Percentiles rank a stretch among this genome's conserved stretches.
phyloP scores from a whole-genome alignment of 1,140 invertebrate genomes.

The Trachelipus rathkii region DNA sequence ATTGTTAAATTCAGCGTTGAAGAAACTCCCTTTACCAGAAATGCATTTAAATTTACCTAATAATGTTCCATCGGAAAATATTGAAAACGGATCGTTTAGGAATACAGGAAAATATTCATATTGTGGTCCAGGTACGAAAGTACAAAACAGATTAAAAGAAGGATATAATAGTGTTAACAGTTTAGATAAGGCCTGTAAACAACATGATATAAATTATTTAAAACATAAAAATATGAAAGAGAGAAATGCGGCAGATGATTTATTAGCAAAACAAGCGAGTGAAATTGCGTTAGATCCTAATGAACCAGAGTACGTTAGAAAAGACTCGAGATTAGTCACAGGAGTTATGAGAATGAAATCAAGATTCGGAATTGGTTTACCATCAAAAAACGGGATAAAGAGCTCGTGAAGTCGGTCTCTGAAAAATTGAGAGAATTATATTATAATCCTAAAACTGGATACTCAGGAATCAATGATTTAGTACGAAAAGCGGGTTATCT shows the following conservation, averaged over 20 bases:
- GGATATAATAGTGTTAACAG: conserved; percentile 8
- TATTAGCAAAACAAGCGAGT: too few species aligned
- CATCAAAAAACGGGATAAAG: conserved; percentile 3
- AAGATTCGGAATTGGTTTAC: too few species aligned
- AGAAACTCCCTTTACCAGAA: conserved; percentile 9
- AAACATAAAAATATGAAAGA: too few species aligned
- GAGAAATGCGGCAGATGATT: too few species aligned
- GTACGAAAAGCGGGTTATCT: conserved; percentile 1
- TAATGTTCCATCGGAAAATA: conserved; percentile 12
- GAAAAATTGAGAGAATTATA: conserved; percentile 2
- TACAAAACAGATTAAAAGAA: conserved; percentile 8
- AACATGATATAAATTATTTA: too few species aligned
- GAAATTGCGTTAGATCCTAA: too few species aligned
- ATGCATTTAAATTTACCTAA: conserved; percentile 16
- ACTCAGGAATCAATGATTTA: conserved; percentile 17
- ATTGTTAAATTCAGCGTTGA: background rate
- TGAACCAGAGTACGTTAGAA: too few species aligned
- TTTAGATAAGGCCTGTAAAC: too few species aligned
- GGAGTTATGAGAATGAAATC: too few species aligned
- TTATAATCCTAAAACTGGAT: conserved; percentile 20
- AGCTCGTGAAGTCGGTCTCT: background rate
- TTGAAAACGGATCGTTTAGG: background rate
- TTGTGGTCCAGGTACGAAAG: conserved; percentile 9
- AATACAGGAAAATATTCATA: conserved; percentile 14
- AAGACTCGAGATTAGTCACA: too few species aligned